Base-by-base conservation (phyloP, 1,140 invertebrate genomes). In the Oryctes rhinoceros region DNA sequence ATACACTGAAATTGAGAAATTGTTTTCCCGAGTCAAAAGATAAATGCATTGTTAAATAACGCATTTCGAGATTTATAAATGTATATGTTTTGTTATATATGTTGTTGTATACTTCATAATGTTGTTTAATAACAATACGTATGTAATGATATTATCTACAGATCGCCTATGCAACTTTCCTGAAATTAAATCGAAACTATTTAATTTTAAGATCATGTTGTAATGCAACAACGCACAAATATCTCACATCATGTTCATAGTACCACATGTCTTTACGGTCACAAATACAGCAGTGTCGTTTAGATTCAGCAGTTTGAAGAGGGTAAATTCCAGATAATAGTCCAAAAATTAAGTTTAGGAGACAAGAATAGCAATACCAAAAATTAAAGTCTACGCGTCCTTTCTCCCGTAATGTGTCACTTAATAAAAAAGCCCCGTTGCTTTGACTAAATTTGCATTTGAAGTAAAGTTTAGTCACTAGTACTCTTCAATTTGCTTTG, bases 51-150 rank as follows among this genome's bases (percentile, higher is more conserved):
- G 65, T 67, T 67, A 67, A 67, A 67, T 67, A 67, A 67, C 65
- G 18, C 18, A 67, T 67, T 11, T 53, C 65, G 35, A 24, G 65
- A 67, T 67, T 67, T 67, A 67, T 67, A 35, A 67, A 67, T 4
- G 24, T 67, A 67, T 67, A 67, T 67, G 65, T 67, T 67, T 35
- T 67, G 65, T 67, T 67, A 67, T 11, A 48, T 11, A 48, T 48
- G 47, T 48, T n/a, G n/a, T n/a, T n/a, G n/a, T n/a, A n/a, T 67
- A 67, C 24, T 67, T 53, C 11, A 67, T 67, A 67, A 67, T 30
- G 30, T 48, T 67, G 30, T 71, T 71, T 44, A 76, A 81, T 76
- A 81, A 83, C 82, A 81, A 78, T 78, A 78, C 80, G 80, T 83
- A 83, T 82, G 76, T 53, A 53, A 53, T 53, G 13, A 67, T 67